Evolutionary conservation across 1,140 invertebrate genomes (phyloP), one percentile per base, ranked within the genome.

Genomic region (Geopemphigus sp.): DNA sequence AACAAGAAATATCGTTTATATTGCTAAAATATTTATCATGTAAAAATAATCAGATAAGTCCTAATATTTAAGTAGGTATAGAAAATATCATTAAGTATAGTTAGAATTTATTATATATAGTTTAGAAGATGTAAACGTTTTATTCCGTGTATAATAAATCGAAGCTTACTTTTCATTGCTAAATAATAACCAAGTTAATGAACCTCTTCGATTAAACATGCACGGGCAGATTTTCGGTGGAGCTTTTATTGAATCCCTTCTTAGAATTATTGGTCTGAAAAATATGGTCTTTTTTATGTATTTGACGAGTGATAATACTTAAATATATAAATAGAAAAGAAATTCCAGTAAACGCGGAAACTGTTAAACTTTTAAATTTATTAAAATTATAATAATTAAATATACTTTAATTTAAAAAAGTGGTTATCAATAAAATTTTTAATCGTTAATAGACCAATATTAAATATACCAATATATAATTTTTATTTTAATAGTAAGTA

Each of bases 121-220:
- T 64, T 64, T 47, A 22, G 4, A 66, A 66, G n/a, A 45, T 22
- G 4, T 47, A 47, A 66, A 66, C 45, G 32, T 66, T 53, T 54
- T 29, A 54, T 29, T 53, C 47, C 10, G 47, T 54, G 50, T 5
- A 54, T 72, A 74, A 54, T 66, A 66, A 47, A 50, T 76, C 22
- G 56, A 76, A 59, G 32, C 73, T 76, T 76, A 76, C 73, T 76
- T 76, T 59, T 76, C 73, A 76, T 76, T 39, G 73, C 5, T 45
- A 76, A 76, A 76, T 57, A 76, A 59, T 59, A 76, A 76, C 54
- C 54, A 39, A 76, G 73, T 76, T 61, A 76, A 76, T 59, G 73
- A 76, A 26, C 56, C 22, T 76, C 73, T 76, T 76, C 73, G 29
- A 57, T 76, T 76, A 39, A 76, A 59, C 57, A 76, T 61, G 54